phyloP scores from a whole-genome alignment of 2,113 vertebrate genomes.

The Carlito syrichta region DNA sequence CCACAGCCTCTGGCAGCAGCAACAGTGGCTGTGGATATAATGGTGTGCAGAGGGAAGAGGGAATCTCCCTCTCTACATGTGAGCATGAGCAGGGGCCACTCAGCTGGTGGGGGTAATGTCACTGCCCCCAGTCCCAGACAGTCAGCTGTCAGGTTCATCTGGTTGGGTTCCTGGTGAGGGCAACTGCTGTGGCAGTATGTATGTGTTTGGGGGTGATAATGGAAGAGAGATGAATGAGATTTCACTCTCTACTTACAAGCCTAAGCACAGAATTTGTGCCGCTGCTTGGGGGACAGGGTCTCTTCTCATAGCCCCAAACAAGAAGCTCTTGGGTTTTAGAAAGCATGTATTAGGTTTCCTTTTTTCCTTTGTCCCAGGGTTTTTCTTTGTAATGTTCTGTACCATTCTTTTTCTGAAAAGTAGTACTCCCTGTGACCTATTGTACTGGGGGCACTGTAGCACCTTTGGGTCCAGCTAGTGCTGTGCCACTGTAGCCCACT shows the following conservation, averaged over 20 bases:
- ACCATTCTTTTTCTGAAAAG: not conserved
- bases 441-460: not conserved
- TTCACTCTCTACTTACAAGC: not conserved
- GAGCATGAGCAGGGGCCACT: not conserved
- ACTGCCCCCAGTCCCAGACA: not conserved
- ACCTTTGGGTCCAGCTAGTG: not conserved
- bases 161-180: not conserved
- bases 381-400: not conserved
- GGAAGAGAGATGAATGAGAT: not conserved
- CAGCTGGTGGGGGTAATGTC: not conserved
- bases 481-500: not conserved
- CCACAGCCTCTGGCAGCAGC: not conserved
- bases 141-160: not conserved
- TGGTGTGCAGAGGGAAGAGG: not conserved
- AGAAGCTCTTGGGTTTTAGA: not conserved
- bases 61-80: not conserved
- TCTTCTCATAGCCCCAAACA: not conserved
- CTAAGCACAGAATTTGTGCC: not conserved
- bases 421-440: not conserved
- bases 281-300: not conserved
- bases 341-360: not conserved
- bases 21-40: not conserved
- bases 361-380: not conserved
- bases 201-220: rapidly evolving
- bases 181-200: not conserved